Evolutionary conservation across 2,888 invertebrate genomes (phyloP), one percentile per base, ranked within the genome.

Genomic region (Lobophora halterata): DNA sequence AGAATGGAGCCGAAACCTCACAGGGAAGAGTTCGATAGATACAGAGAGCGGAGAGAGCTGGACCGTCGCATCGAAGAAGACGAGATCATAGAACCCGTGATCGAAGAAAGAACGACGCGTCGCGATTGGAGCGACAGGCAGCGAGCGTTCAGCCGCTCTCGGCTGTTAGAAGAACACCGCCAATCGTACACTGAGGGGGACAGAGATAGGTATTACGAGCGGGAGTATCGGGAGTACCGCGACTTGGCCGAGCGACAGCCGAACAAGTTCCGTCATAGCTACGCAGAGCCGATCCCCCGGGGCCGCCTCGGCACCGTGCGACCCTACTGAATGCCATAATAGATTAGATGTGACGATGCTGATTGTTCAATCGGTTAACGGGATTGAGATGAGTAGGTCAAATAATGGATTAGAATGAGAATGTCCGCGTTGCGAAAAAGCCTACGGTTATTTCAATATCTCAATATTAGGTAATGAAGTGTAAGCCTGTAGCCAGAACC

Each of bases 211-310:
- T 87, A 72, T 53, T 83, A 77, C 35, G 87, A 87, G n/a, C 62
- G 82, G 30, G 86, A 87, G 31, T 86, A 79, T 46, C 63, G 85
- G 45, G 87, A 87, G 16, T 83, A 78, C 57, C 78, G 78, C 12
- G 86, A 87, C 10, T 59, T 86, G 5, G 66, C 82, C 1, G 86
- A 86, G 5, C 54, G 87, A 14, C 81, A 79, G 46, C 81, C 75
- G 59, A 67, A 76, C n/a, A 86, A 88, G 54, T 85, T 85, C 67
- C 86, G 92, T 31, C 92, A 92, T 61, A 92, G 91, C 62, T 92
- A 91, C 57, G 92, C 91, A n/a, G 92, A 92, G 53, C 90, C 91
- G 8, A 89, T 90, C 42, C 81, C 90, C 3, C 70, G 90, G 46
- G 86, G 85, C 8, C 78, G 88, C 21, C 75, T 88, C 27, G 87